Evolutionary conservation across 2,113 vertebrate species (phyloP).

Genomic region (Otis tarda): DNA sequence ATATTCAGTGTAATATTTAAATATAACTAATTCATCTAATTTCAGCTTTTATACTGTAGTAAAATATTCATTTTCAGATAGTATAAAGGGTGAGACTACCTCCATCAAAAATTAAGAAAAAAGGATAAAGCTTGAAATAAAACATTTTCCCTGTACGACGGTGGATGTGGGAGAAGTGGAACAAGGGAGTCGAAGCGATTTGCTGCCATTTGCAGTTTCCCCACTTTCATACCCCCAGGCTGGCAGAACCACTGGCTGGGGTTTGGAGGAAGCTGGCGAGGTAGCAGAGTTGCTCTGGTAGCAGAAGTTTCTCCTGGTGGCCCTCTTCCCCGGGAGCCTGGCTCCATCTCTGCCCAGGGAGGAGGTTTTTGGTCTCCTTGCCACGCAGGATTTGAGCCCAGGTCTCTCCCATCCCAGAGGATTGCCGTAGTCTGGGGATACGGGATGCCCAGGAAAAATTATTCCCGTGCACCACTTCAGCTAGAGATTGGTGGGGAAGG

Average conservation of each 20-base stretch:
- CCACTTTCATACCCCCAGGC: rapidly evolving
- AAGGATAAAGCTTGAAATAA: neutral
- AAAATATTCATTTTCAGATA: constrained; percentile 29
- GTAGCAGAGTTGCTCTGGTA: neutral
- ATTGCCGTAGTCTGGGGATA: neutral
- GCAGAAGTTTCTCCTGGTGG: neutral
- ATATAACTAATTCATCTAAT: neutral
- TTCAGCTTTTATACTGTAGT: constrained; percentile 18
- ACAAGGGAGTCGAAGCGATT: neutral
- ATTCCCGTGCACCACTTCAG: neutral
- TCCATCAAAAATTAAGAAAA: neutral
- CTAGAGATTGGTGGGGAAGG: neutral
- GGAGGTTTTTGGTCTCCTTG: neutral
- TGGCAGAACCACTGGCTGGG: neutral
- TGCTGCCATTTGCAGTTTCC: neutral
- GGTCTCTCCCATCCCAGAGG: neutral
- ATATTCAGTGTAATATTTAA: neutral
- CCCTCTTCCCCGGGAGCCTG: neutral
- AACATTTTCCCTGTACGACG: rapidly evolving
- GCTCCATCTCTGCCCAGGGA: neutral
- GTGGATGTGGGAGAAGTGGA: neutral
- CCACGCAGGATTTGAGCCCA: rapidly evolving
- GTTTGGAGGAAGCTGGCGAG: neutral
- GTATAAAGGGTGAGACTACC: neutral
- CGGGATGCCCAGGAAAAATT: neutral